phyloP scores from a whole-genome alignment of 2,888 invertebrate species.

The Plebejus melissa region DNA sequence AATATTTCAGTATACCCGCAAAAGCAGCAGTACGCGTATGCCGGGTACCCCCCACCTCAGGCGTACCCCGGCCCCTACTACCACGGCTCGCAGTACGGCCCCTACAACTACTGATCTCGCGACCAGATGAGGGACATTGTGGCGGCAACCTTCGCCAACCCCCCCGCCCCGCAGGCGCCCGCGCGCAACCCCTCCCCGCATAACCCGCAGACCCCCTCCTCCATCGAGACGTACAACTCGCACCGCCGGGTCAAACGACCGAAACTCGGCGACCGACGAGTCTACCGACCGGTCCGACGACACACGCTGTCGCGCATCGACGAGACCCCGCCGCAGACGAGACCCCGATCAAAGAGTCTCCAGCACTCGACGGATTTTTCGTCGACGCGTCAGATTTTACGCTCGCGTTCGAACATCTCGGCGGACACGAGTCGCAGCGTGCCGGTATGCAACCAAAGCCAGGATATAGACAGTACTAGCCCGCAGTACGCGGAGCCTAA shows the following conservation, averaged over 20 bases:
- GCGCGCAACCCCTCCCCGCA: slow-evolving; percentile 58
- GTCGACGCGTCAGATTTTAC: slow-evolving; percentile 57
- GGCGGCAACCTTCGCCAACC: slow-evolving; percentile 69
- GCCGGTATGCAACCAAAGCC: slow-evolving; percentile 67
- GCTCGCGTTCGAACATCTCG: slow-evolving; percentile 68
- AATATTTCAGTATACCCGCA: slow-evolving; percentile 90
- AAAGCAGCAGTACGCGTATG: slow-evolving; percentile 95
- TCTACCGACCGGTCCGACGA: slow-evolving; percentile 60
- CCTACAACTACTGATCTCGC: slow-evolving; percentile 91
- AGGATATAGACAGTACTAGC: slow-evolving; percentile 54
- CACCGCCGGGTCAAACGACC: slow-evolving; percentile 60
- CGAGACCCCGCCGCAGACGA: slow-evolving; percentile 53
- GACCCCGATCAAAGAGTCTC: slow-evolving; percentile 56
- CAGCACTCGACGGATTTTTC: slow-evolving; percentile 63
- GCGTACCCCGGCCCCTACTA: slow-evolving; percentile 94
- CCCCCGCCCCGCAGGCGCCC: slow-evolving; percentile 72
- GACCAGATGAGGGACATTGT: slow-evolving; percentile 76
- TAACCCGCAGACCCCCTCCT: slow-evolving; percentile 42
- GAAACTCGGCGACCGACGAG: slow-evolving; percentile 57
- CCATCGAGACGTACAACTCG: slow-evolving; percentile 67
- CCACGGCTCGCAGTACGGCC: slow-evolving; percentile 95
- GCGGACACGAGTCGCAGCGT: slow-evolving; percentile 71
- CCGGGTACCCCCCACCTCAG: slow-evolving; percentile 89
- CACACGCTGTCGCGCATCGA: slow-evolving; percentile 70
- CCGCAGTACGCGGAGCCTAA: slow-evolving; percentile 69